A percentile compares a stretch with the other conserved stretches of the same genome.
phyloP scores from a whole-genome alignment of 2,113 vertebrate genomes.

The Grammatotria lemairii region DNA sequence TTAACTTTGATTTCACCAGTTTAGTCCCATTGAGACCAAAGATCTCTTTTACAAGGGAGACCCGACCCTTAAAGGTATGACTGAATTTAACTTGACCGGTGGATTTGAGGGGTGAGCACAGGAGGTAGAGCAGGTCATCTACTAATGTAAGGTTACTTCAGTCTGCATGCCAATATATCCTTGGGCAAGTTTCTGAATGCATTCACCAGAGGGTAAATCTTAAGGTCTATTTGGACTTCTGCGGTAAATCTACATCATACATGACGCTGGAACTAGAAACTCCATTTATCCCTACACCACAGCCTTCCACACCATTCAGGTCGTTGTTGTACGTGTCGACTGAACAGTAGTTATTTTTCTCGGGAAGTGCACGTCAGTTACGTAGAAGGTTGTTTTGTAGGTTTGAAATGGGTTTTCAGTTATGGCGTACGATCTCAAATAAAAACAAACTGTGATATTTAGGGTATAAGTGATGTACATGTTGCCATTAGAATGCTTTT shows the following conservation, averaged over 20 bases:
- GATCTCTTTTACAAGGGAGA: not conserved
- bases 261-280: not conserved
- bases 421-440: not conserved
- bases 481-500: not conserved
- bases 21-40: not conserved
- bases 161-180: not conserved
- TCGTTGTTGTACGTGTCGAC: not conserved
- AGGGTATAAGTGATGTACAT: not conserved
- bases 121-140: not conserved
- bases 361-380: not conserved
- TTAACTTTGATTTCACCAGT: not conserved
- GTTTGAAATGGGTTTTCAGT: not conserved
- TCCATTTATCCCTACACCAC: not conserved
- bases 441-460: not conserved
- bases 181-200: not conserved
- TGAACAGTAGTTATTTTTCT: not conserved
- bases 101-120: not conserved
- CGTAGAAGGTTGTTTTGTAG: not conserved
- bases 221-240: not conserved
- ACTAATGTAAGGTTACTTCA: not conserved
- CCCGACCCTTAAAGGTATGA: not conserved
- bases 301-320: not conserved
- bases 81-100: not conserved
- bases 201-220: not conserved
- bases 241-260: not conserved